Evolutionary conservation across 2,888 invertebrate species (phyloP), one percentile per base, ranked within the genome.

Genomic region (Poecilus cupreus): DNA sequence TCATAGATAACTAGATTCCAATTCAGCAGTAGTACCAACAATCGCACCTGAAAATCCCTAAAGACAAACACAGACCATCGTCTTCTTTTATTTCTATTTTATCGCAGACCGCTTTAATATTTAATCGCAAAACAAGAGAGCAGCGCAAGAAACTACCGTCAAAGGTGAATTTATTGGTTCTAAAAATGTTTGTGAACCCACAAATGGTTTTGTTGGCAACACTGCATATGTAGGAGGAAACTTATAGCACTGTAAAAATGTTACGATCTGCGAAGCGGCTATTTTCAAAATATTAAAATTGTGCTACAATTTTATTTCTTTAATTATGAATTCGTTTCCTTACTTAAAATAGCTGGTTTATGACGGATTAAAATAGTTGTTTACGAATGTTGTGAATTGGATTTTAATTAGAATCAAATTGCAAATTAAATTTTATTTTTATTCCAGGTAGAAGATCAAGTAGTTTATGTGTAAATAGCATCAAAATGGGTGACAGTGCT

Each of bases 401-500:
- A 6, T 32, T 32, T 8, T 32, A 32, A 32, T 32, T 32, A 8
- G 32, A 8, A 32, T 32, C 32, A 32, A 32, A 8, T 32, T 32
- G 4, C 26, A 26, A 3, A 43, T 13, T 11, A 46, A 46, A 46
- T 10, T 46, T 4, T 46, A 46, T 46, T 46, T 32, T 32, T 32
- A 24, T 68, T 32, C 37, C 18, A 37, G 26, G 26, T 60, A 20
- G 6, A 72, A 72, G 72, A 10, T 3, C 18, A n/a, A n/a, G n/a
- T n/a, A n/a, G 70, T 11, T n/a, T 22, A 8, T 20, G 10, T 72
- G 18, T 20, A 39, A 22, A 72, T 13, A 46, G 24, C 1, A 11
- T 6, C 37, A 54, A 81, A 74, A 81, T 81, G 81, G 81, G 75
- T 18, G 81, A 81, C 16, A 32, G 6, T 26, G 16, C 37, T 3